Evolutionary conservation across 2,797 vertebrate genomes (phyloP), one percentile per base, ranked within the genome.

Genomic region (Mormyrops attenuatus): DNA sequence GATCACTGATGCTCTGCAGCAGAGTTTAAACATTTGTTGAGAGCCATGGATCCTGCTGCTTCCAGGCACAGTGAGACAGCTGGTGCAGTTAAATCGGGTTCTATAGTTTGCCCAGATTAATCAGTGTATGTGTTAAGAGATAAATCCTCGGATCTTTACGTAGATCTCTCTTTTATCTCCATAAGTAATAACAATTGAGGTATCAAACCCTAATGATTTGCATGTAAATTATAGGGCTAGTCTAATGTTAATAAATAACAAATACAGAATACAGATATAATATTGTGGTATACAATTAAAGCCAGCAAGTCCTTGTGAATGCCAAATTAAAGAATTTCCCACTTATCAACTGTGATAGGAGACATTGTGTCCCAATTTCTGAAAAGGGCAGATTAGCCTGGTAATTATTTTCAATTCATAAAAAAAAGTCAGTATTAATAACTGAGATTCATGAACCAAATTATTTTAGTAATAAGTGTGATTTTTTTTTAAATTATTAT

Each of bases 321-420:
- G 6, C 73, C 73, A 80, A 80, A 80, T 80, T n/a, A 20, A 80
- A 73, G 66, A 73, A 80, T 80, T n/a, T 44, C 73, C 38, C 38
- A 8, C 15, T 3, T 80, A 80, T 80, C 73, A 44, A 47, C 41
- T 47, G 66, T 34, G 38, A 15, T 47, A 80, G 15, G 73, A 80
- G 41, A 73, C 30, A 38, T 41, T 87, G 50, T 34, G 85, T 87
- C 30, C 85, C 88, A 44, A 2, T 84, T 89, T 57, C 88, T 82
- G 50, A 30, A 84, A 53, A 11, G 88, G 50, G 73, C 73, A 47
- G 73, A 80, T 82, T 84, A 53, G 53, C 77, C 50, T 60, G 73
- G 6, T 82, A 89, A 89, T 89, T 89, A 89, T 57, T 89, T 82
- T 38, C 69, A 89, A 73, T 57, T 80, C 73, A 55, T 38, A 82